Evolutionary conservation across 2,797 vertebrate species (phyloP).

Genomic region (Garrulus glandarius): DNA sequence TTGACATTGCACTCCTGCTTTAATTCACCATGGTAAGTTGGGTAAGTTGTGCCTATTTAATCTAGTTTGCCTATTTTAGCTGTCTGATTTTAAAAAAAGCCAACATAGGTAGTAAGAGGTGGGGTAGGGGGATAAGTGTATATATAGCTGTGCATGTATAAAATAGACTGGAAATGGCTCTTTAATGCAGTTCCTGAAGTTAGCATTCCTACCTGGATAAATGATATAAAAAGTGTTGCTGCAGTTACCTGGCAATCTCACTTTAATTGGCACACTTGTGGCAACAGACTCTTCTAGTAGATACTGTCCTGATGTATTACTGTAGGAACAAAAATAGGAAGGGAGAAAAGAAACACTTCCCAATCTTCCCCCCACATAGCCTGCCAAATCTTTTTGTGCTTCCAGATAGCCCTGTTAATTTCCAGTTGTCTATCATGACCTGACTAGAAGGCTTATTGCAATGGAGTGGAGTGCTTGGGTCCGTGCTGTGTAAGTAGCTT

Average conservation of each 20-base stretch:
- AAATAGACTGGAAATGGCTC: background rate
- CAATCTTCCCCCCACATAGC: background rate
- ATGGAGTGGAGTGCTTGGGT: background rate
- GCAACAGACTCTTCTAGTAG: background rate
- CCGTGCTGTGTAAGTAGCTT: background rate
- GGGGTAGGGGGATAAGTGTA: background rate
- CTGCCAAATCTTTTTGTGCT: background rate
- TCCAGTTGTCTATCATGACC: background rate
- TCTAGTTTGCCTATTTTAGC: background rate
- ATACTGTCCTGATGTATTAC: background rate
- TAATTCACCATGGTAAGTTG: background rate
- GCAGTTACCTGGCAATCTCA: background rate
- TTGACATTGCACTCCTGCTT: background rate
- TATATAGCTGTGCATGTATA: background rate
- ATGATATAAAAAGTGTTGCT: background rate
- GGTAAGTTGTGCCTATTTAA: background rate
- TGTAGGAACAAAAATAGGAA: background rate
- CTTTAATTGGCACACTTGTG: background rate
- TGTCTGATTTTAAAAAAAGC: background rate
- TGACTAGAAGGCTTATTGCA: background rate
- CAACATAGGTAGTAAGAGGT: background rate
- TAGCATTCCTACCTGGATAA: background rate
- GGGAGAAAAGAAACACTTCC: background rate
- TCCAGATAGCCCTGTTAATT: background rate
- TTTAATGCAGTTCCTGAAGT: background rate